These are phyloP conservation scores for Pseudomyrmex cubaensis DNA, from an alignment of 1,140 invertebrate species.

Conservation along the genomic window DNA sequence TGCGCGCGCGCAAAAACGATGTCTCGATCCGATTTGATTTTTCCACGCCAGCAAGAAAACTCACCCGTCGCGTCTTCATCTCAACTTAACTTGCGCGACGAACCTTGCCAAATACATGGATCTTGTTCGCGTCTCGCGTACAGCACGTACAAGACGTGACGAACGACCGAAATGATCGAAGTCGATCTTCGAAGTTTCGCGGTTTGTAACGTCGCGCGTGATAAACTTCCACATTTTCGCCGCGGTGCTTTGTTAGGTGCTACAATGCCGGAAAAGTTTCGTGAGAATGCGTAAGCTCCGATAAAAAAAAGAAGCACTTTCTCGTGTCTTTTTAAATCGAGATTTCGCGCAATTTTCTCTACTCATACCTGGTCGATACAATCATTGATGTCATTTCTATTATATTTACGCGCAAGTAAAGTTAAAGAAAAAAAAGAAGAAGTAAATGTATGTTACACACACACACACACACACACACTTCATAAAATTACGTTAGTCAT, in stretches of 20 bases:
- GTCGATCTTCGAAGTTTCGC: conserved; percentile 44
- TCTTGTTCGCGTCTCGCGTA: conserved; percentile 31
- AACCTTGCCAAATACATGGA: conserved; percentile 43
- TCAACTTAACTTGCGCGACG: conserved; percentile 1
- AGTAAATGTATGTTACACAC: too few species aligned
- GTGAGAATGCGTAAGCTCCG: conserved; percentile 4
- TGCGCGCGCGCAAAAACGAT: conserved; percentile 6
- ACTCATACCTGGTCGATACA: neutral
- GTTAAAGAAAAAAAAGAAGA: too few species aligned
- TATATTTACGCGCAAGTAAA: too few species aligned
- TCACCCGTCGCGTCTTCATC: neutral
- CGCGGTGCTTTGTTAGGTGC: neutral
- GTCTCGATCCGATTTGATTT: neutral
- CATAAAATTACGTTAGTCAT: too few species aligned
- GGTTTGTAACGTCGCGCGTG: conserved; percentile 9
- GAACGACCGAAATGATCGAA: conserved; percentile 35
- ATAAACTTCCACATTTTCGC: conserved; percentile 11
- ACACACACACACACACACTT: too few species aligned
- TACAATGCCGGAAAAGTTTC: neutral
- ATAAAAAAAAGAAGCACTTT: neutral
- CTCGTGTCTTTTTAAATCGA: too few species aligned
- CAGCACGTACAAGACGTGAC: neutral
- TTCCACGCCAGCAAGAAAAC: neutral
- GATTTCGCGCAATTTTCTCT: neutral
- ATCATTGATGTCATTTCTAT: neutral